These are phyloP conservation scores for Sturnira hondurensis DNA, from an alignment of 2,113 vertebrate genomes.

Conservation along the genomic window DNA sequence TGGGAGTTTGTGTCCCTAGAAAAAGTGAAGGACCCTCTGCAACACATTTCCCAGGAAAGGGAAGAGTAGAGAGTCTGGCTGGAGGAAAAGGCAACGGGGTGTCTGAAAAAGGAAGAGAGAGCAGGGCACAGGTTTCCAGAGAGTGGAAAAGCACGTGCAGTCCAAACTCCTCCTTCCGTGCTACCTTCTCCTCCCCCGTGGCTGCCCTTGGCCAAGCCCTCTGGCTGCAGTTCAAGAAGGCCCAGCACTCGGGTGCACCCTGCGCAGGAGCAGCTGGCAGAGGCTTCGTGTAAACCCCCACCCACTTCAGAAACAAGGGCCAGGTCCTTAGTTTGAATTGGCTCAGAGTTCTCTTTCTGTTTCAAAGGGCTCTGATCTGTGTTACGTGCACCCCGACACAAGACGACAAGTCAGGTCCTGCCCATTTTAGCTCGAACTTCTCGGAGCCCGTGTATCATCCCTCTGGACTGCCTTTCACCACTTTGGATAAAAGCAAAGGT, in stretches of 20 bases:
- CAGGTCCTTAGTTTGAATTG: conserved; percentile 77
- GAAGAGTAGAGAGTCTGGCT: not conserved
- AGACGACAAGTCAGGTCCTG: not conserved
- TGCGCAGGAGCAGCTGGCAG: conserved; percentile 43
- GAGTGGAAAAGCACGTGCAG: not conserved
- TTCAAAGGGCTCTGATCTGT: conserved; percentile 49
- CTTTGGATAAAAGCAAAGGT: conserved; percentile 63
- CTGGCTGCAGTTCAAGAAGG: conserved; percentile 53
- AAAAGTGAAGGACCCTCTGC: not conserved
- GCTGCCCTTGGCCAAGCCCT: conserved; percentile 52
- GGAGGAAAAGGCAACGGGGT: not conserved
- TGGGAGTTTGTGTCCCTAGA: not conserved
- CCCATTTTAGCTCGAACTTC: conserved; percentile 53
- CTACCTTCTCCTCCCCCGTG: not conserved
- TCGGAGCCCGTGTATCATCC: conserved; percentile 47
- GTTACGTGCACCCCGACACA: conserved; percentile 46
- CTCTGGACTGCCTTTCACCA: conserved; percentile 67
- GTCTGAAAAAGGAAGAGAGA: not conserved
- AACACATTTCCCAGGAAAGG: not conserved
- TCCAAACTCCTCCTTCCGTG: not conserved
- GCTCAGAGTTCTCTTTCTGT: conserved; percentile 58
- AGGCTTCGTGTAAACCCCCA: conserved; percentile 67
- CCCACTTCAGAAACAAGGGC: conserved; percentile 72
- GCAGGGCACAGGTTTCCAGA: not conserved
- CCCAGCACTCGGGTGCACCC: conserved; percentile 43